Evolutionary conservation across 2,888 invertebrate species (phyloP).

Genomic region (Ferrisia virgata): DNA sequence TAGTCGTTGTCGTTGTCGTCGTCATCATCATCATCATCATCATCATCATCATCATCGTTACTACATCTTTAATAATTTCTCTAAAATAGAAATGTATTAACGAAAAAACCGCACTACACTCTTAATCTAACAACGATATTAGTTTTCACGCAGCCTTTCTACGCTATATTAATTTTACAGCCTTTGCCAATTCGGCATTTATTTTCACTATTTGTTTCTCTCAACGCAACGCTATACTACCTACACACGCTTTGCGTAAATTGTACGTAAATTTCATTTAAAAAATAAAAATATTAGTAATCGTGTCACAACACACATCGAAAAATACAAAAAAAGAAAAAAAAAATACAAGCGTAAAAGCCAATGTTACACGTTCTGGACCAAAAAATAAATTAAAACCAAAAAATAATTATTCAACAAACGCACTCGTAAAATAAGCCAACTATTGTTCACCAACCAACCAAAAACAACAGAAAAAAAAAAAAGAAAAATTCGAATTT

Average conservation of each 20-base stretch:
- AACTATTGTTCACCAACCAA: constrained; percentile 6
- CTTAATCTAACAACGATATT: not conserved
- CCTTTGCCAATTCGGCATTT: not conserved
- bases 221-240: not conserved
- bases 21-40: too few species aligned
- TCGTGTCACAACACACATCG: constrained; percentile 12
- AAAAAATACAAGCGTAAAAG: not conserved
- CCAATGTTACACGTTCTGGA: not conserved
- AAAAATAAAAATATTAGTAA: not conserved
- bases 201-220: not conserved
- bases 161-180: not conserved
- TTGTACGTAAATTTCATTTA: not conserved
- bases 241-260: not conserved
- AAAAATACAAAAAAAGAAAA: not conserved
- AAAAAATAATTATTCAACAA: not conserved
- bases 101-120: constrained; percentile 5
- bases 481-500: not conserved
- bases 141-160: not conserved
- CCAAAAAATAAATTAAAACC: not conserved
- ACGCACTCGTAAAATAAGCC: constrained; percentile 14
- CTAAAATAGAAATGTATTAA: not conserved
- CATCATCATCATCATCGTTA: not conserved
- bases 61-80: not conserved
- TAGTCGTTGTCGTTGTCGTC: not conserved
- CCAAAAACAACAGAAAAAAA: too few species aligned